Conservation (phyloP, 2,113 vertebrate genomes). For the Taxidea taxus region DNA sequence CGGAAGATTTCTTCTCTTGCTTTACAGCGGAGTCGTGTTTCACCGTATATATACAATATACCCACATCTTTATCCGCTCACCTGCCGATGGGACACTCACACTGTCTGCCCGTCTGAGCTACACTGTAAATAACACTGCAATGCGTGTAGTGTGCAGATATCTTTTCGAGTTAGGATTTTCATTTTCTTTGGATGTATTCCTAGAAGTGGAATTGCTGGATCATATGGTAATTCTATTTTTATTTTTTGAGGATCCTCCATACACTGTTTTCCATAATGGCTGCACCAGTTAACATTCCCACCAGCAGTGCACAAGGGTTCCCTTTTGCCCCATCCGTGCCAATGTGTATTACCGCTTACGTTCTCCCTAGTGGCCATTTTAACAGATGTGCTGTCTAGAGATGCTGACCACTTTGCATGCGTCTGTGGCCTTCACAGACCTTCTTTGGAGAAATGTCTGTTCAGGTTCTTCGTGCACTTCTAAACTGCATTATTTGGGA, state of each 20-base stretch:
- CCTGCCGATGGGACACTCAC: neutral
- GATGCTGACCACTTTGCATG: neutral
- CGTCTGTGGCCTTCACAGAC: neutral
- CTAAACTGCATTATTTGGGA: neutral
- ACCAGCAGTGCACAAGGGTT: neutral
- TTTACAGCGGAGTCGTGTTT: neutral
- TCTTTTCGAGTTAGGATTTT: neutral
- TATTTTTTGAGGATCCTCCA: neutral
- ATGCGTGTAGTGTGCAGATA: too few relatives aligned
- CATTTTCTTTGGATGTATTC: neutral
- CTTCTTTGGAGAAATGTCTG: neutral
- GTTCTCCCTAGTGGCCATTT: rapidly evolving
- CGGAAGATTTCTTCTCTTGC: neutral
- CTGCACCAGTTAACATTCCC: neutral
- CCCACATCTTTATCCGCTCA: neutral
- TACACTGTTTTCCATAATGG: neutral
- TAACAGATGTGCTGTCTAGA: neutral
- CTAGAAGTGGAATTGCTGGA: neutral
- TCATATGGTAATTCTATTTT: neutral
- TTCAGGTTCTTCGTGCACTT: neutral
- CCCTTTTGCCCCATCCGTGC: neutral
- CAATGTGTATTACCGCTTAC: too few relatives aligned
- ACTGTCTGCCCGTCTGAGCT: too few relatives aligned
- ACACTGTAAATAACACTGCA: neutral
- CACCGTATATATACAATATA: neutral